These are phyloP conservation scores for Salvelinus fontinalis DNA, from an alignment of 2,113 vertebrate genomes.

Conservation along the genomic window DNA sequence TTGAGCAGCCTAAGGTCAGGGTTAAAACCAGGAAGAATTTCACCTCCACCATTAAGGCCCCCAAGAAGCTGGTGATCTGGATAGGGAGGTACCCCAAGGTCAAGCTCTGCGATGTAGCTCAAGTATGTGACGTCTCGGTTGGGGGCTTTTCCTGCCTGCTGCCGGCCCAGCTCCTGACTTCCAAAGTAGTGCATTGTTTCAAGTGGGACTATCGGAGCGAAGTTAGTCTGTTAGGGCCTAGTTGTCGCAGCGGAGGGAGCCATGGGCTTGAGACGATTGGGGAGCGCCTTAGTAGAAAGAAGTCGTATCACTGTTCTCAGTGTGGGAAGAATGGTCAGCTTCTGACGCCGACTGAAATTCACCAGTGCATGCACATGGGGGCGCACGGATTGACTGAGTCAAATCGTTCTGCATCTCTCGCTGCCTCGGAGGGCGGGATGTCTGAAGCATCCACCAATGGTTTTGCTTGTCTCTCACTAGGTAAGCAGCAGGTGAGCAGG, in stretches of 20 bases:
- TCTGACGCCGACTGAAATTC: conserved; percentile 5
- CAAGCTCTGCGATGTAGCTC: conserved; percentile 50
- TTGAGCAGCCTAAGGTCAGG: neutral
- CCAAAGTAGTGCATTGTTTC: conserved; percentile 53
- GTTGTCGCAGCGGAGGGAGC: conserved; percentile 16
- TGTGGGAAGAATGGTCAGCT: conserved; percentile 14
- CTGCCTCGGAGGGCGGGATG: neutral
- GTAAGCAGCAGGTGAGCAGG: conserved; percentile 11
- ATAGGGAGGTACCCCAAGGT: conserved; percentile 40
- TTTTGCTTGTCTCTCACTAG: conserved; percentile 21
- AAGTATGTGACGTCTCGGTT: conserved; percentile 21
- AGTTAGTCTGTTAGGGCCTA: conserved; percentile 11
- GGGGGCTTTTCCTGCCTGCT: conserved; percentile 36
- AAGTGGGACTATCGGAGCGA: conserved; percentile 40
- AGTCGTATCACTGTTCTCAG: neutral
- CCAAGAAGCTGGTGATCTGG: conserved; percentile 18
- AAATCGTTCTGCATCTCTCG: neutral
- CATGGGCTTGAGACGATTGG: neutral
- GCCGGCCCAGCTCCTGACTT: conserved; percentile 36
- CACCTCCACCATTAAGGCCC: neutral
- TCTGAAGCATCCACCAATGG: conserved; percentile 16
- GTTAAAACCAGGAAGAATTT: conserved; percentile 1
- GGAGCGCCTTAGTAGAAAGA: conserved; percentile 9
- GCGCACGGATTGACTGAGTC: neutral
- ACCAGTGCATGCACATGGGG: conserved; percentile 1